A percentile compares a stretch with the other conserved stretches of the same genome.
These are phyloP conservation scores for Nomada ferruginata DNA, from an alignment of 2,888 invertebrate genomes.

Conservation along the genomic window DNA sequence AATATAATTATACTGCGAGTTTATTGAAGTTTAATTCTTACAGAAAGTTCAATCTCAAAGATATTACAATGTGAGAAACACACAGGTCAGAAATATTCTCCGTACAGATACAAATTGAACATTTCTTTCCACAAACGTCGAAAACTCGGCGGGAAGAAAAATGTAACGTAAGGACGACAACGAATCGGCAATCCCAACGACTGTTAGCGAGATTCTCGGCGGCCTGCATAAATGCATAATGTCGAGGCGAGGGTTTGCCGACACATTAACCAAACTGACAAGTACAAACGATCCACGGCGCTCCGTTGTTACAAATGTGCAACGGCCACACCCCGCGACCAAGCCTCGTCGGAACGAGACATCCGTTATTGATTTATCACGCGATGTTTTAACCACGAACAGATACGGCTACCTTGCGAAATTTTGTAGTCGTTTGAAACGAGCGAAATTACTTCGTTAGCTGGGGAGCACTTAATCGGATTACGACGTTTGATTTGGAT, in stretches of 20 bases:
- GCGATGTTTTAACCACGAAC: slow-evolving; percentile 59
- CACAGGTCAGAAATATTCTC: no score
- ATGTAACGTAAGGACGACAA: not conserved
- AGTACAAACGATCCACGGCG: slow-evolving; percentile 66
- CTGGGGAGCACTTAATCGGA: slow-evolving; percentile 4
- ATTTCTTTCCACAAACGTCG: no score
- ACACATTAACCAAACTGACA: slow-evolving; percentile 68
- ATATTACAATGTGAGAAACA: no score
- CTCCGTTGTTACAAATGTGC: slow-evolving; percentile 61
- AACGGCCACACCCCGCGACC: slow-evolving; percentile 46
- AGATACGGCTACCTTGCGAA: not conserved
- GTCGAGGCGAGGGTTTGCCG: slow-evolving; percentile 56
- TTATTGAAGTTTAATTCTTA: no score
- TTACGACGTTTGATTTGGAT: slow-evolving; percentile 1
- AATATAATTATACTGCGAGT: no score
- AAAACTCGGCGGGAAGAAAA: not conserved
- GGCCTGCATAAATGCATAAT: slow-evolving; percentile 66
- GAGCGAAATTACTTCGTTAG: slow-evolving; percentile 1
- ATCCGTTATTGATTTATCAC: slow-evolving; percentile 64
- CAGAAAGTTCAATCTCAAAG: no score
- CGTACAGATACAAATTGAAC: no score
- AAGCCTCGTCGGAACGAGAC: slow-evolving; percentile 42
- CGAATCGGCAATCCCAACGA: slow-evolving; percentile 14
- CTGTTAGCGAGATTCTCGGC: slow-evolving; percentile 54
- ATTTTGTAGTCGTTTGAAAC: not conserved